Base-by-base conservation (phyloP, 1,140 invertebrate species). In the Drosophila prosaltans region DNA sequence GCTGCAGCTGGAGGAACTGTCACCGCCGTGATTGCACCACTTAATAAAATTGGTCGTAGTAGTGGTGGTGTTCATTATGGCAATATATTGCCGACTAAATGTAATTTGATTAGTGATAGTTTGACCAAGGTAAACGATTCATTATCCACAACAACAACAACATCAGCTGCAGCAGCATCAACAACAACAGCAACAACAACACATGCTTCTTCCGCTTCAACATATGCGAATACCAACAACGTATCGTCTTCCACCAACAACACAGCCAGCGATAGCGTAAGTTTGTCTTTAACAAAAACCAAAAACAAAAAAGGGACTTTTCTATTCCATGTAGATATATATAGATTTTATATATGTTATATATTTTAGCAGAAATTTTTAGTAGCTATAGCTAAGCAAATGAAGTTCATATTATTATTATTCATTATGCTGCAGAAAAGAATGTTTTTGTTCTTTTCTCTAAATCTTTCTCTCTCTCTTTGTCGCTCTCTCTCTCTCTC, bases 211-310 rank as follows among this genome's bases (percentile, higher is more conserved):
- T 62, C 59, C 59, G 62, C 40, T 41, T 10, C 40, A 40, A 41
- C 41, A 26, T 40, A 63, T 28, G 28, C 24, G 11, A 43, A 43
- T 62, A 40, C 39, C 26, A 64, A 36, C 26, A 64, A 36, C n/a
- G 62, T 36, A 40, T 16, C 62, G 62, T 45, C 41, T 64, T 51
- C 51, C 24, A 32, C 64, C 66, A 69, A 65, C 24, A 66, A 58
- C 63, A 66, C 82, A 70, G 65, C 69, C 73, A 80, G 63, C 73
- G 84, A 88, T 69, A 89, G 84, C 74, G 83, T 86, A 86, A 86
- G 84, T 89, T 70, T 76, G 71, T 81, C 69, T 70, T 64, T 54
- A 26, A 43, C 41, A 4, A 43, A 43, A n/a, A 1, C n/a, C 10
- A 43, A 40, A 32, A 60, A 30, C 2, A 32, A 59, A 39, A 39